These are phyloP conservation scores for Ochlodes sylvanus DNA, from an alignment of 2,888 invertebrate genomes.

Conservation along the genomic window DNA sequence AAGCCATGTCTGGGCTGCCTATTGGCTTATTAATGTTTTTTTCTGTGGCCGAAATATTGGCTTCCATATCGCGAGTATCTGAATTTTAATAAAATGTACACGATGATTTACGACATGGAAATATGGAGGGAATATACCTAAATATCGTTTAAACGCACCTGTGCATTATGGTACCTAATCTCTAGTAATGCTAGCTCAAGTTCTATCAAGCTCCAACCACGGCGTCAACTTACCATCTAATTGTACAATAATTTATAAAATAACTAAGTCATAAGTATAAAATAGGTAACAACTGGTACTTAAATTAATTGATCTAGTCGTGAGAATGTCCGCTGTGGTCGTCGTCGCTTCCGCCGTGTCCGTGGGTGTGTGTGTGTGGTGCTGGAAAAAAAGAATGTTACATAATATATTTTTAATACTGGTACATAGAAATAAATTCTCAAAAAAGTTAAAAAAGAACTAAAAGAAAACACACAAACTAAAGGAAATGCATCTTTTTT, in stretches of 20 bases:
- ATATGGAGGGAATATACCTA: too few species aligned
- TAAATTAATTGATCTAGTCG: constrained; percentile 36
- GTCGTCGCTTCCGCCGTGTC: constrained; percentile 48
- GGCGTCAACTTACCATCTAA: neutral
- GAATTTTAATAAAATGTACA: too few species aligned
- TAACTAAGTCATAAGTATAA: neutral
- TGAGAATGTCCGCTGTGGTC: constrained; percentile 60
- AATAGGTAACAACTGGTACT: constrained; percentile 10
- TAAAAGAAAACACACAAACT: too few species aligned
- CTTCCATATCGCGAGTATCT: too few species aligned
- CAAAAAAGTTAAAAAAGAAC: too few species aligned
- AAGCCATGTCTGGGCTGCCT: too few species aligned
- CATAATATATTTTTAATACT: neutral
- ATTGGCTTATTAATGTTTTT: too few species aligned
- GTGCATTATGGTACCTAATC: neutral
- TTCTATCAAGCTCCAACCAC: neutral
- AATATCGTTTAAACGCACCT: too few species aligned
- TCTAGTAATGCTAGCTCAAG: neutral
- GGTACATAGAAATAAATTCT: too few species aligned
- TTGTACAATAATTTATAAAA: constrained; percentile 14
- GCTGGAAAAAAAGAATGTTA: constrained; percentile 56
- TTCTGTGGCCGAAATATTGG: too few species aligned
- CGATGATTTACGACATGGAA: too few species aligned
- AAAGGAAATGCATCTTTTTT: too few species aligned
- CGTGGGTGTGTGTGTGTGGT: constrained; percentile 67